A percentile compares a stretch with the other conserved stretches of the same genome.
Evolutionary conservation across 2,797 vertebrate genomes (phyloP).

Genomic region (Sebastolobus altivelis): DNA sequence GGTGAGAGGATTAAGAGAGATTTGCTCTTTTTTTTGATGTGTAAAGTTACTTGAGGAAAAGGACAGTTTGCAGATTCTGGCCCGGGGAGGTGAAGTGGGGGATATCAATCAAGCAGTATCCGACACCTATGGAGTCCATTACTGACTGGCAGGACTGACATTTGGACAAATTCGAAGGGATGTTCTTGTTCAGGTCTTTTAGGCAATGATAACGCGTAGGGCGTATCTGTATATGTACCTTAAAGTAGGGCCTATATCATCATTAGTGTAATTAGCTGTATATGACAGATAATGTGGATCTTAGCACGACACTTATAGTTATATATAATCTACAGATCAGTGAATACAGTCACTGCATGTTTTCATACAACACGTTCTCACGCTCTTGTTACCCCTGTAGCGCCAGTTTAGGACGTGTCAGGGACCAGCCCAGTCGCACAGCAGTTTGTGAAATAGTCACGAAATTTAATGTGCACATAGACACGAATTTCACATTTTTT

Average conservation of each 20-base stretch:
- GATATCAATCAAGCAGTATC: constrained; percentile 48
- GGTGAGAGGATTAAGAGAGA: constrained; percentile 65
- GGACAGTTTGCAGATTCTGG: constrained; percentile 43
- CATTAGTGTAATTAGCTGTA: constrained; percentile 22
- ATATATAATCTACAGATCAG: neutral
- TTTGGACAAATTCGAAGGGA: constrained; percentile 49
- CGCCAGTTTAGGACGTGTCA: too few species aligned
- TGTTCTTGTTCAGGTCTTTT: constrained; percentile 46
- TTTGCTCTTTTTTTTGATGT: constrained; percentile 32
- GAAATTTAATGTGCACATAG: too few species aligned
- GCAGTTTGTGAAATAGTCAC: too few species aligned
- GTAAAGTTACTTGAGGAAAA: constrained; percentile 49
- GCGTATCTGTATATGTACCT: neutral
- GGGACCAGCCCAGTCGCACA: too few species aligned
- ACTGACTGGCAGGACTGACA: constrained; percentile 56
- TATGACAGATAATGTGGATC: constrained; percentile 4
- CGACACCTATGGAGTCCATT: constrained; percentile 54
- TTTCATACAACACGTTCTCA: neutral
- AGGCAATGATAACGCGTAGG: constrained; percentile 9
- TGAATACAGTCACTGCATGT: neutral
- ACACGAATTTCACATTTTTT: too few species aligned
- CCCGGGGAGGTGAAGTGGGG: constrained; percentile 17
- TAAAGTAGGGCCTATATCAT: neutral
- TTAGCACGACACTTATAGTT: neutral
- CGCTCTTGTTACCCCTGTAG: too few species aligned